phyloP scores from a whole-genome alignment of 2,113 vertebrate genomes.

The Astatoreochromis straeleni region DNA sequence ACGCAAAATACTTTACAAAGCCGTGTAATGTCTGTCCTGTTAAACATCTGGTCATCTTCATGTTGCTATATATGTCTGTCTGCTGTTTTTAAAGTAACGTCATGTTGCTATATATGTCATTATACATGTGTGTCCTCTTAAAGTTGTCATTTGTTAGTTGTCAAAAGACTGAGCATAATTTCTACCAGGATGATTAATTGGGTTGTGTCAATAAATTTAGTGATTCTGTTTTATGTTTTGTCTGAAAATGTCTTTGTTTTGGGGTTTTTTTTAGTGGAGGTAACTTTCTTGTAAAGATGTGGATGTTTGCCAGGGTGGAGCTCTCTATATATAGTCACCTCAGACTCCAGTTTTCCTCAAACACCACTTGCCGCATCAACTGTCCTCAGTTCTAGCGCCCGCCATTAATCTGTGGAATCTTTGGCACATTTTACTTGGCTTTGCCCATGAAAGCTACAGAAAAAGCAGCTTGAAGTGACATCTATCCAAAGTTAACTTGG shows the following conservation, averaged over 20 bases:
- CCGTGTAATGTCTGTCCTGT: conserved; percentile 18
- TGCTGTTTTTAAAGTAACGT: conserved; percentile 19
- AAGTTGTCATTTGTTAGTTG: conserved; percentile 8
- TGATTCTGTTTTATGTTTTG: conserved; percentile 20
- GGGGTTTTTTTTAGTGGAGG: background rate
- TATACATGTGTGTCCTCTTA: conserved; percentile 45
- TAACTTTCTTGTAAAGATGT: conserved; percentile 46
- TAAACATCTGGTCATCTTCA: conserved; percentile 32
- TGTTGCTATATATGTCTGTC: conserved; percentile 59
- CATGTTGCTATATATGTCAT: conserved; percentile 51
- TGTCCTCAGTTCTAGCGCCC: conserved; percentile 43
- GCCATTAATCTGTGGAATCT: conserved; percentile 24
- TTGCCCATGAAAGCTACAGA: conserved; percentile 20
- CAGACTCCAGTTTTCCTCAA: conserved; percentile 46
- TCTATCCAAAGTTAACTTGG: conserved; percentile 51
- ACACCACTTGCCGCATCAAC: conserved; percentile 37
- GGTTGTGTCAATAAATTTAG: conserved; percentile 4
- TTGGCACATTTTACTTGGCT: conserved; percentile 49
- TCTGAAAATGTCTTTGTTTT: conserved; percentile 35
- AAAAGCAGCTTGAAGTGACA: conserved; percentile 42
- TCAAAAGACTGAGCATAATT: background rate
- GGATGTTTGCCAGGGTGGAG: conserved; percentile 50
- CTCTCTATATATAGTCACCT: conserved; percentile 31
- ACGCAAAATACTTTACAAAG: background rate
- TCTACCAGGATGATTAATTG: background rate